Evolutionary conservation across 1,140 invertebrate species (phyloP).

Genomic region (Mycetomoellerius zeteki): DNA sequence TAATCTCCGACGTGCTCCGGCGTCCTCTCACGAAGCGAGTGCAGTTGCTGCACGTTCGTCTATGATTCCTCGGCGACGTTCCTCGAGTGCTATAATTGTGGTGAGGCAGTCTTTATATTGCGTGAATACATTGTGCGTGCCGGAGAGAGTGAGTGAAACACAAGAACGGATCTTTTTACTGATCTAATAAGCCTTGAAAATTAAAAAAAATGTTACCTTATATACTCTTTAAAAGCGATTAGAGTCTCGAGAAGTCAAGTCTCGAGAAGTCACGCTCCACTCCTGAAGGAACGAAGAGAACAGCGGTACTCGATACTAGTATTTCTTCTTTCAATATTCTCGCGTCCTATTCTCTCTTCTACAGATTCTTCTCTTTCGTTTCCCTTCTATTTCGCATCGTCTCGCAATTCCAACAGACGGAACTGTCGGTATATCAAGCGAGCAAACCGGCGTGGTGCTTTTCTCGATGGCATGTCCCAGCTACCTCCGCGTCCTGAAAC

Average conservation of each 20-base stretch:
- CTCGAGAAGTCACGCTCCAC: slow-evolving; percentile 7
- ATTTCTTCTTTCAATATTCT: slow-evolving; percentile 64
- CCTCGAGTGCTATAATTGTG: slow-evolving; percentile 64
- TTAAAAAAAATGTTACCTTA: neutral
- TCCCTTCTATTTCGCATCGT: slow-evolving; percentile 64
- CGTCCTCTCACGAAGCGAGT: slow-evolving; percentile 57
- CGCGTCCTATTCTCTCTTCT: slow-evolving; percentile 35
- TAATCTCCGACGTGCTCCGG: slow-evolving; percentile 37
- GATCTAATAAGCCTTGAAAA: neutral
- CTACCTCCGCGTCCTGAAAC: slow-evolving; percentile 30
- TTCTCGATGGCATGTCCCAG: slow-evolving; percentile 17
- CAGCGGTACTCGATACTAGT: slow-evolving; percentile 48
- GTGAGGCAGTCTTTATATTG: slow-evolving; percentile 26
- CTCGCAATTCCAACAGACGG: slow-evolving; percentile 67
- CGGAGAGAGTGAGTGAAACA: neutral
- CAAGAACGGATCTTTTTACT: neutral
- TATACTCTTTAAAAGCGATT: neutral
- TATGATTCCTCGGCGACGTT: slow-evolving; percentile 75
- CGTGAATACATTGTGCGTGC: neutral
- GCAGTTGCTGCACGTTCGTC: slow-evolving; percentile 67
- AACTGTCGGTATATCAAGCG: slow-evolving; percentile 68
- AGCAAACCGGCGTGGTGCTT: slow-evolving; percentile 31
- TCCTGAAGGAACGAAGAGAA: slow-evolving; percentile 34
- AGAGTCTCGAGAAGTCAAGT: slow-evolving; percentile 3
- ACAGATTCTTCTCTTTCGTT: slow-evolving; percentile 52